phyloP scores from a whole-genome alignment of 1,140 invertebrate genomes.

The Thaumatotibia leucotreta region DNA sequence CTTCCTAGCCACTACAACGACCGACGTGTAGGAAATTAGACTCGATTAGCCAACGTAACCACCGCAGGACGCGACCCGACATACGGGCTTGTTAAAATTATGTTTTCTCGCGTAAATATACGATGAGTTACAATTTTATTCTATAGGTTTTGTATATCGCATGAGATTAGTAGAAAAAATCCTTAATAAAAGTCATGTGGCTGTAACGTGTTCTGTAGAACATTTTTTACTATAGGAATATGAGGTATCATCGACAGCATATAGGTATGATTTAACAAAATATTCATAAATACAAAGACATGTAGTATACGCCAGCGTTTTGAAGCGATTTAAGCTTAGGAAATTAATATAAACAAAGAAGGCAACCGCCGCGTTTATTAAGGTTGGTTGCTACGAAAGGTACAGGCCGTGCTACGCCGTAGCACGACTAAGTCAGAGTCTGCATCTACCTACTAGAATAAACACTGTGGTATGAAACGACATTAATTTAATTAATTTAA shows the following conservation, averaged over 20 bases:
- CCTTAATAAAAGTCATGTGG: too few species aligned
- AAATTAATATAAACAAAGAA: not conserved
- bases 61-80: not conserved
- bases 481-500: too few species aligned
- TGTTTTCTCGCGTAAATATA: not conserved
- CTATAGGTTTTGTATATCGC: not conserved
- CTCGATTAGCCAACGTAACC: conserved; percentile 45
- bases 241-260: too few species aligned
- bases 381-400: not conserved
- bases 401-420: not conserved
- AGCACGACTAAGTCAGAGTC: not conserved
- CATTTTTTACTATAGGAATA: too few species aligned
- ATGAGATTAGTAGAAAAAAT: too few species aligned
- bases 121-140: not conserved
- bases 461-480: too few species aligned
- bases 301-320: too few species aligned
- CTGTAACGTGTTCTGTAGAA: too few species aligned
- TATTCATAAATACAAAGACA: too few species aligned
- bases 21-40: conserved; percentile 58
- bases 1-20: conserved; percentile 42
- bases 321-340: not conserved
- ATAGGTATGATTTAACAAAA: too few species aligned
- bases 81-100: not conserved
- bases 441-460: too few species aligned
- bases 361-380: not conserved